Conservation (phyloP, 37 sponge, comb jelly and placozoan genomes). For the Beroe forskalii region DNA sequence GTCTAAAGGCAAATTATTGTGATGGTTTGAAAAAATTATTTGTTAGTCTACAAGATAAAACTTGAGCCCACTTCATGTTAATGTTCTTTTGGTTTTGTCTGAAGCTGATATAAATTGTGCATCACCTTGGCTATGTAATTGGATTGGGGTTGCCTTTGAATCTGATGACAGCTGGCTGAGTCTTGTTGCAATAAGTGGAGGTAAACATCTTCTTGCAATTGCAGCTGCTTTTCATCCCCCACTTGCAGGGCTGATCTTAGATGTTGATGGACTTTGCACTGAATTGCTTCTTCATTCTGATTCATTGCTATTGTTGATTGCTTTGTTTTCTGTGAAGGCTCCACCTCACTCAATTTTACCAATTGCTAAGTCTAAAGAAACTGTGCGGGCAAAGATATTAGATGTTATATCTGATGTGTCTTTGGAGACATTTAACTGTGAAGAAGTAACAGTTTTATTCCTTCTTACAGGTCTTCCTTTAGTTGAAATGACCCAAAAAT, state of each 20-base stretch:
- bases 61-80: not conserved
- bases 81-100: not conserved
- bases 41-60: not conserved
- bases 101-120: not conserved
- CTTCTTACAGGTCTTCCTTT: not conserved
- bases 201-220: conserved; percentile 1
- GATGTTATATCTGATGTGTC: not conserved
- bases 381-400: not conserved
- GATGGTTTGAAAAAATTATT: conserved; percentile 28
- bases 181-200: not conserved
- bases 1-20: conserved; percentile 45
- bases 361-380: not conserved
- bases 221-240: conserved; percentile 6
- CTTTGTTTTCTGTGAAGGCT: conserved; percentile 25
- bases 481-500: conserved; percentile 1
- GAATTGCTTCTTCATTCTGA: conserved; percentile 13
- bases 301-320: not conserved
- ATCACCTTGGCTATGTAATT: not conserved
- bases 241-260: not conserved
- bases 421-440: not conserved
- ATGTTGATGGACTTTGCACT: not conserved
- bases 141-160: conserved; percentile 45
- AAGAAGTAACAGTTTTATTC: not conserved
- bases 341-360: not conserved
- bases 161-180: not conserved